Evolutionary conservation across 2,888 invertebrate genomes (phyloP), one percentile per base, ranked within the genome.

Genomic region (Thymelicus sylvestris): DNA sequence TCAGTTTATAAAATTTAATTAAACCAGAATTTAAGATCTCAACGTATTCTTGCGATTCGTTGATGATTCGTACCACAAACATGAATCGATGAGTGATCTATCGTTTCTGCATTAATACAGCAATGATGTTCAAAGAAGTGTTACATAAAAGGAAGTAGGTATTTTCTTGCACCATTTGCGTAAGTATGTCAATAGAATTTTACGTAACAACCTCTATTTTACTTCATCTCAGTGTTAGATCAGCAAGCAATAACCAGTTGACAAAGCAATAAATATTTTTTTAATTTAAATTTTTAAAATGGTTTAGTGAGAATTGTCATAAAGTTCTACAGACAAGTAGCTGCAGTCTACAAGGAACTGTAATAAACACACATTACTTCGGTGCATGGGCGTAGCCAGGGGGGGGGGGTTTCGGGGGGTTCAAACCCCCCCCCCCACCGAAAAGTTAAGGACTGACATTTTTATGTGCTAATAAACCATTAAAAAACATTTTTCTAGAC

Each of bases 211-310:
- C 41, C 48, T 59, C 39, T 41, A 57, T 64, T 68, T 64, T 50
- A 69, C 57, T 7, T 48, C 64, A 64, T 63, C 15, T 24, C 24
- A 67, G 55, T 63, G 55, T 63, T 55, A 63, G 63, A 52, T 44
- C 41, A 55, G 52, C 44, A 44, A 41, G 52, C 10, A 55, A 12
- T 55, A 55, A 19, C 12, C 24, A 55, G 55, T 63, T 55, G 55
- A 65, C 39, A 68, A 44, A 68, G 70, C 41, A 24, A 52, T 65
- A 70, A 70, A 41, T 12, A 41, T 44, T 69, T 13, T 59, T 57
- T n/a, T 55, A 41, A n/a, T n/a, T n/a, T n/a, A n/a, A n/a, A n/a
- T n/a, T n/a, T n/a, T n/a, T n/a, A 47, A 67, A 61, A 7, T 31
- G 44, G 24, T 55, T 62, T 62, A 55, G 52, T 41, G 61, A 10